phyloP scores from a whole-genome alignment of 2,113 vertebrate species.

The Bubo scandiacus region DNA sequence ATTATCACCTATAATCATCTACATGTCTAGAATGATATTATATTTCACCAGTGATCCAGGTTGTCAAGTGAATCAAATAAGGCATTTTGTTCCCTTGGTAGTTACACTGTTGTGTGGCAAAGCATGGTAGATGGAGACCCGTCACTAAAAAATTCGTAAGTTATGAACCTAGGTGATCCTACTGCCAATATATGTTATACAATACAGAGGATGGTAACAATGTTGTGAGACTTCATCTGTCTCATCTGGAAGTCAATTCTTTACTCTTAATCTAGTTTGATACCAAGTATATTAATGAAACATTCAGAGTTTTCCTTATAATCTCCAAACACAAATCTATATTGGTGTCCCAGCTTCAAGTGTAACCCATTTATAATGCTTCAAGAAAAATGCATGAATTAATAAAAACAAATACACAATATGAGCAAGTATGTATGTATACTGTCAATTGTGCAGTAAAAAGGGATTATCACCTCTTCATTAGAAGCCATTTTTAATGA shows the following conservation, averaged over 20 bases:
- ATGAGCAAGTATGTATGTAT: neutral
- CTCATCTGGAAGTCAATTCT: neutral
- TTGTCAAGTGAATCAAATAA: neutral
- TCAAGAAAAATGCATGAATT: neutral
- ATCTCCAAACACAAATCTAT: neutral
- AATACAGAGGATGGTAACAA: neutral
- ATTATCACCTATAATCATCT: neutral
- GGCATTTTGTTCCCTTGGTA: neutral
- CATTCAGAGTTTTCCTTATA: neutral
- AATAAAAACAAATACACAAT: neutral
- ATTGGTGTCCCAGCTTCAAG: neutral
- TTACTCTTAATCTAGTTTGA: neutral
- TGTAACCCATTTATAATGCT: neutral
- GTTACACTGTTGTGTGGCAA: neutral
- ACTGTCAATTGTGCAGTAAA: neutral
- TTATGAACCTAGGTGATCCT: neutral
- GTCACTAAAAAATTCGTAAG: neutral
- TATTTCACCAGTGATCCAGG: neutral
- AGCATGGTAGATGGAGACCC: neutral
- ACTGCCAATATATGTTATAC: neutral
- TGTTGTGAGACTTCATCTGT: neutral
- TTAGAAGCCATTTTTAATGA: neutral
- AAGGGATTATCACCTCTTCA: neutral
- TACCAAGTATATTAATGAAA: neutral
- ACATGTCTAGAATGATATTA: neutral